Conservation (phyloP, 2,797 vertebrate genomes). For the Pseudochirops cupreus region DNA sequence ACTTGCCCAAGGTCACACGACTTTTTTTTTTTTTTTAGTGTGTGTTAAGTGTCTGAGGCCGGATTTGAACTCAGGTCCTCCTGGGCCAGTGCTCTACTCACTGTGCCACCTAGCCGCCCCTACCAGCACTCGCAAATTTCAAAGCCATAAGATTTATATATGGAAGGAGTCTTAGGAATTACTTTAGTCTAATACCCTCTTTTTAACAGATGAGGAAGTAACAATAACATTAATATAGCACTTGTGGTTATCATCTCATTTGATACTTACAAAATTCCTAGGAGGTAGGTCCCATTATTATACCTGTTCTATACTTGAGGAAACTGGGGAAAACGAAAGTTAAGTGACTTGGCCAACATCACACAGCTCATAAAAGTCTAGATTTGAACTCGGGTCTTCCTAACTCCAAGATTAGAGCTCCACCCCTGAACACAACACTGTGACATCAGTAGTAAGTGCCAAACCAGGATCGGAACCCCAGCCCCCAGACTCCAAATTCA, state of each 20-base stretch:
- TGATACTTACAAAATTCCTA: background rate
- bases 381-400: background rate
- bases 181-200: background rate
- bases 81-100: too few species aligned
- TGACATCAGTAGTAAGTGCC: background rate
- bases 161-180: background rate
- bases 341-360: background rate
- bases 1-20: too few species aligned
- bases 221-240: background rate
- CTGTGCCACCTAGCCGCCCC: too few species aligned
- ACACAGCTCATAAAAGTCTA: background rate
- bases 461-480: background rate
- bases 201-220: background rate
- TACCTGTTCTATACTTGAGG: background rate
- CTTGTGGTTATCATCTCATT: background rate
- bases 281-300: background rate
- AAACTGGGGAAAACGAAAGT: background rate
- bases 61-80: too few species aligned
- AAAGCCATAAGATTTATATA: background rate
- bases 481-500: background rate
- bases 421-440: background rate
- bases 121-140: background rate
- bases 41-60: too few species aligned
- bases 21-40: too few species aligned
- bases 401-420: background rate